Evolutionary conservation across 2,113 vertebrate species (phyloP).

Genomic region (Myrmophylax atrothorax): DNA sequence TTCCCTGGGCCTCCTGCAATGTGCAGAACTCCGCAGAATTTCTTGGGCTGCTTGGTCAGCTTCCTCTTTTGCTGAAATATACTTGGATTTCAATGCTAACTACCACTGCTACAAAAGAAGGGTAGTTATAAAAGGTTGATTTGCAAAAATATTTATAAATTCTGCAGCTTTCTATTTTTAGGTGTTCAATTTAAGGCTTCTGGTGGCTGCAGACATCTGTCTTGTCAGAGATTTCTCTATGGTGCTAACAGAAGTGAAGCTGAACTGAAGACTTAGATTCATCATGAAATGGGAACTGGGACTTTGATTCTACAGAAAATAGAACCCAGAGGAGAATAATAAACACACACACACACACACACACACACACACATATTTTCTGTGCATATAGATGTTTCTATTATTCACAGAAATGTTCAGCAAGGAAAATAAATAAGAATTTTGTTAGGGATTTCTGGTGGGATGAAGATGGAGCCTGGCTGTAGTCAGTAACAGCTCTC

Average conservation of each 20-base stretch:
- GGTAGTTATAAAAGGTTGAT: conserved; percentile 49
- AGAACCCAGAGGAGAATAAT: conserved; percentile 36
- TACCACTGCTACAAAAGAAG: conserved; percentile 15
- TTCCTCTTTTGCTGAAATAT: conserved; percentile 44
- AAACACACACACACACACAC: background rate
- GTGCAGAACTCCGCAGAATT: conserved; percentile 59
- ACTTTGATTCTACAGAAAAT: conserved; percentile 41
- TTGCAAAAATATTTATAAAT: conserved; percentile 55
- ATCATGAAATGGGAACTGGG: conserved; percentile 25
- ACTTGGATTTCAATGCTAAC: conserved; percentile 46
- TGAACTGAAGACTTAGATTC: conserved; percentile 32
- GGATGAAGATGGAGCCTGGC: background rate
- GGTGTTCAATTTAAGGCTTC: conserved; percentile 46
- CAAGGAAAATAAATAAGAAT: background rate
- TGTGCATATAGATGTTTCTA: conserved; percentile 11
- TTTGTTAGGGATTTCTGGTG: background rate
- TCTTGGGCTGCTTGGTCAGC: conserved; percentile 36
- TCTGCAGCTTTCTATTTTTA: conserved; percentile 51
- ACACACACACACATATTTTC: background rate
- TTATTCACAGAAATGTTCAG: background rate
- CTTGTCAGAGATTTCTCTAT: conserved; percentile 52
- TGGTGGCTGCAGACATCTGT: conserved; percentile 58
- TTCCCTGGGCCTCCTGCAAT: conserved; percentile 46
- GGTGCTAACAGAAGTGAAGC: conserved; percentile 47
- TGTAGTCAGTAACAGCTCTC: background rate